Conservation (phyloP, 2,113 vertebrate genomes). For the Mus spicilegus region DNA sequence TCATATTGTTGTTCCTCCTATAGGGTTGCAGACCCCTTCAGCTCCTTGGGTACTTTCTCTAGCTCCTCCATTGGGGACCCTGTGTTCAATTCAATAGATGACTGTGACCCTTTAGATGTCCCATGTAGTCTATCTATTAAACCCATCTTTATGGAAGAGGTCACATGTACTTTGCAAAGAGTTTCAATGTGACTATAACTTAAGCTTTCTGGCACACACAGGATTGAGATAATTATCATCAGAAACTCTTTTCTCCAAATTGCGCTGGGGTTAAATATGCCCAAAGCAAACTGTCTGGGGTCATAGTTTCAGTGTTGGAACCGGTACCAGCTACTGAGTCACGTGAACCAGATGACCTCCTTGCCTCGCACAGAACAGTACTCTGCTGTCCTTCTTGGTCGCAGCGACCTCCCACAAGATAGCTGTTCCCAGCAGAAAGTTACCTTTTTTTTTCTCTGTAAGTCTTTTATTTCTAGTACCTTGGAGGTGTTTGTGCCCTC, state of each 20-base stretch:
- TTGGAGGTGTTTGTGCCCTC: slow-evolving; percentile 28
- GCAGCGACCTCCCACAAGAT: background rate
- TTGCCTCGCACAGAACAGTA: background rate
- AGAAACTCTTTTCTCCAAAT: background rate
- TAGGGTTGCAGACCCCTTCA: too few species aligned
- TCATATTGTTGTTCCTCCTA: too few species aligned
- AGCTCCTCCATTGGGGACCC: too few species aligned
- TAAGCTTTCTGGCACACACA: background rate
- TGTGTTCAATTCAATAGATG: too few species aligned
- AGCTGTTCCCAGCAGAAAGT: slow-evolving; percentile 27
- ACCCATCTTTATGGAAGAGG: background rate
- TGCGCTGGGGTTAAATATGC: background rate
- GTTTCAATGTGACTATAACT: background rate
- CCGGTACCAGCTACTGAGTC: background rate
- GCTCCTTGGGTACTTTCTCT: too few species aligned
- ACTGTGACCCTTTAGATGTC: background rate
- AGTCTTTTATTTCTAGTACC: slow-evolving; percentile 37
- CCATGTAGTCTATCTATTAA: background rate
- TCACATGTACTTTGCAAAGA: background rate
- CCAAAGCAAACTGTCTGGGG: background rate
- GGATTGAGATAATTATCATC: background rate
- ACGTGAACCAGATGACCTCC: background rate
- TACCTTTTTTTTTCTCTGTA: background rate
- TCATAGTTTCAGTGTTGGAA: background rate
- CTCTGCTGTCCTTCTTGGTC: background rate